Percentiles rank a stretch among this genome's conserved stretches.
phyloP scores from a whole-genome alignment of 2,113 vertebrate species.

The Nematolebias whitei region DNA sequence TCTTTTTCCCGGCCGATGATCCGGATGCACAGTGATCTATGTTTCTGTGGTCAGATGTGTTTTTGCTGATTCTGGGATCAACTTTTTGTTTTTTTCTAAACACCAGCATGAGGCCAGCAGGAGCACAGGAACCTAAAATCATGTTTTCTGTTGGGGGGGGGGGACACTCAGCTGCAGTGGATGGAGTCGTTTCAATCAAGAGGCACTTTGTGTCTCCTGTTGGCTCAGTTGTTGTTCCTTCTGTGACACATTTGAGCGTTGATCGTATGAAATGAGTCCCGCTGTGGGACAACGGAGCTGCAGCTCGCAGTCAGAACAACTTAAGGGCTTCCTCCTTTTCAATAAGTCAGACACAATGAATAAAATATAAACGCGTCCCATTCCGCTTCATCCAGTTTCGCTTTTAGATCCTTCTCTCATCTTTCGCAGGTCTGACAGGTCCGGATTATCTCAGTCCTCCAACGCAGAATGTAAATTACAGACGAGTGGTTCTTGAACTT shows the following conservation, averaged over 20 bases:
- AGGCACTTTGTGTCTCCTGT: not conserved
- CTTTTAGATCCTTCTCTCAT: too few relatives aligned
- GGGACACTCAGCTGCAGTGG: not conserved
- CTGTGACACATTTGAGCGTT: conserved; percentile 1
- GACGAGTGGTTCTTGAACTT: too few relatives aligned
- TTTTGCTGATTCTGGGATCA: too few relatives aligned
- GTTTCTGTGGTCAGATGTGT: conserved; percentile 8
- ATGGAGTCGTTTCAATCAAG: conserved; percentile 18
- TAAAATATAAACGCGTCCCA: not conserved
- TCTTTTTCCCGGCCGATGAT: conserved; percentile 37
- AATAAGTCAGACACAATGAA: not conserved
- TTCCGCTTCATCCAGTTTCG: too few relatives aligned
- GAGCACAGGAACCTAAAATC: conserved; percentile 20
- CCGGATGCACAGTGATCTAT: conserved; percentile 47
- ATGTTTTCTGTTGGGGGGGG: too few relatives aligned
- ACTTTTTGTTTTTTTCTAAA: too few relatives aligned
- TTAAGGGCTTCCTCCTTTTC: not conserved
- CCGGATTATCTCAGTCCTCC: too few relatives aligned
- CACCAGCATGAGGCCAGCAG: conserved; percentile 30
- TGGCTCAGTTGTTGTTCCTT: not conserved
- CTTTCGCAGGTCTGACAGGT: too few relatives aligned
- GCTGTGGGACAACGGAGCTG: not conserved
- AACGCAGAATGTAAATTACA: too few relatives aligned
- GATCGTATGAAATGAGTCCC: not conserved
- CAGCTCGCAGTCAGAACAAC: not conserved